Evolutionary conservation across 1,140 invertebrate species (phyloP), one percentile per base, ranked within the genome.

Genomic region (Andrena cerasifolii): DNA sequence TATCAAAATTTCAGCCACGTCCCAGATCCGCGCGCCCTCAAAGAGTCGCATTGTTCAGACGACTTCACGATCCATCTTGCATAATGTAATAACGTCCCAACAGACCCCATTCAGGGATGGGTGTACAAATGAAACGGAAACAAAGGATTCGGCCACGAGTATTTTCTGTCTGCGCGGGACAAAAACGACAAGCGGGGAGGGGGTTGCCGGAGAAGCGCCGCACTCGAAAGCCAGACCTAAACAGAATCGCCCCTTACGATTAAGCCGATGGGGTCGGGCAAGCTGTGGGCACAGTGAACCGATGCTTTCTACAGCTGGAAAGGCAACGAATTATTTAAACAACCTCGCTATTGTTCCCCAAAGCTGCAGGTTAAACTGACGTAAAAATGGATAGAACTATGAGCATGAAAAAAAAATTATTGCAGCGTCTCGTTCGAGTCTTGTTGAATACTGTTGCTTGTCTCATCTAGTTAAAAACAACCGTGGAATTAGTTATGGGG

Each of bases 291-390:
- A 54, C 59, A 54, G 79, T 82, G 86, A 87, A 88, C 79, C 87
- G 76, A 59, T 81, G 82, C 80, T 87, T 85, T 80, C 40, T 54
- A 56, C 28, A 62, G 62, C 54, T 85, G 70, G 65, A 83, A 80
- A 66, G 78, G 72, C 78, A 59, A 71, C 66, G 75, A 87, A 87
- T 86, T 85, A 87, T 87, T 87, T 80, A 85, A 87, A 85, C 85
- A 73, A 78, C 51, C 58, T 65, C 67, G 80, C 86, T 82, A 85
- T 83, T 83, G 79, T 84, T 81, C 70, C 56, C 61, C 28, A 36
- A 72, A 63, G 61, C 63, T 36, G 70, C 59, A 61, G 45, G 71
- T 73, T 74, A 75, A 82, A 61, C 70, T 67, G 28, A 26, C 33
- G 24, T n/a, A 16, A 10, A 68, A 78, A 3, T 40, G 36, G 36